Conservation (phyloP, 2,113 vertebrate species). For the Chaenocephalus aceratus region DNA sequence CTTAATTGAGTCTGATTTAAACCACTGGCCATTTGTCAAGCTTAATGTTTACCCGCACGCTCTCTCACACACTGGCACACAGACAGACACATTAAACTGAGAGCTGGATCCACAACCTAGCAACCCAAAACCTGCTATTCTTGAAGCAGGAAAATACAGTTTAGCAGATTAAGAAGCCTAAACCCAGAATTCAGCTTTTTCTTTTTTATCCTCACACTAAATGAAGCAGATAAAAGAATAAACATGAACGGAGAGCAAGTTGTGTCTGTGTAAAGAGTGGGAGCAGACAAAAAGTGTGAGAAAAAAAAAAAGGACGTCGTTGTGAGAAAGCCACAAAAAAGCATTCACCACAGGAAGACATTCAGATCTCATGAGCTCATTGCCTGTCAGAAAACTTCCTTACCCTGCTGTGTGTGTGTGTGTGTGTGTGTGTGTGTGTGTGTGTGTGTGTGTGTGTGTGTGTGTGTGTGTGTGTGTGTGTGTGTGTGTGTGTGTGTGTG, state of each 20-base stretch:
- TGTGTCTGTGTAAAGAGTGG: slow-evolving; percentile 9
- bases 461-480: slow-evolving; percentile 39
- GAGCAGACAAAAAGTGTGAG: slow-evolving; percentile 29
- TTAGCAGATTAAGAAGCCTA: slow-evolving; percentile 47
- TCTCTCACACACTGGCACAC: slow-evolving; percentile 33
- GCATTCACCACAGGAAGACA: slow-evolving; percentile 71
- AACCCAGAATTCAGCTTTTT: slow-evolving; percentile 51
- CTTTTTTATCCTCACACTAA: slow-evolving; percentile 13
- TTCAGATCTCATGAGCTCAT: slow-evolving; percentile 81
- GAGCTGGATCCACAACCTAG: slow-evolving; percentile 44
- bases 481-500: slow-evolving; percentile 37
- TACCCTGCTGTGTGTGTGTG: slow-evolving; percentile 33
- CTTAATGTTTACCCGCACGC: slow-evolving; percentile 51
- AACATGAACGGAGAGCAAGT: background rate
- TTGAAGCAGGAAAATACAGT: slow-evolving; percentile 23
- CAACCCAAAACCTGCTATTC: slow-evolving; percentile 56
- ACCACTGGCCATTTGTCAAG: slow-evolving; percentile 63
- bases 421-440: slow-evolving; percentile 45
- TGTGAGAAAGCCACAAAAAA: slow-evolving; percentile 64
- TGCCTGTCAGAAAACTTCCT: slow-evolving; percentile 67
- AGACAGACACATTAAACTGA: slow-evolving; percentile 49
- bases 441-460: slow-evolving; percentile 46
- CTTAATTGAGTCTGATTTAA: slow-evolving; percentile 62
- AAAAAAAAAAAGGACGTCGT: slow-evolving; percentile 33
- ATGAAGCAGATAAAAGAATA: slow-evolving; percentile 39